phyloP scores from a whole-genome alignment of 1,140 invertebrate species.

The Homarus americanus region DNA sequence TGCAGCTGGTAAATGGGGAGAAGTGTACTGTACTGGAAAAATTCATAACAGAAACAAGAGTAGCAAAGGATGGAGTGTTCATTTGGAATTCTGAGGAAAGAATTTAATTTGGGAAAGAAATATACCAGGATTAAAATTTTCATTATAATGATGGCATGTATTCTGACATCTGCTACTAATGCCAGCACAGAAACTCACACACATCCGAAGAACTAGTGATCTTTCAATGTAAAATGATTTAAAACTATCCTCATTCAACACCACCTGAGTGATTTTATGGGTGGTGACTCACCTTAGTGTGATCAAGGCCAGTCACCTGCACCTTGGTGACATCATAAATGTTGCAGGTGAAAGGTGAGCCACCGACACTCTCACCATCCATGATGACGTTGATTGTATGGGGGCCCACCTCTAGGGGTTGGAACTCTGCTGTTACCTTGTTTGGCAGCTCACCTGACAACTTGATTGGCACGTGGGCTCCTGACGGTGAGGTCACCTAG shows the following conservation, averaged over 20 bases:
- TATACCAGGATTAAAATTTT: too few relatives aligned
- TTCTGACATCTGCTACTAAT: too few relatives aligned
- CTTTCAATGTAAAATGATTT: too few relatives aligned
- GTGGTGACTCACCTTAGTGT: constrained; percentile 79
- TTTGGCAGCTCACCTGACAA: constrained; percentile 82
- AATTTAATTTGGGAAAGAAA: too few relatives aligned
- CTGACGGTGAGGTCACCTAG: constrained; percentile 86
- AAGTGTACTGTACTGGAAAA: too few relatives aligned
- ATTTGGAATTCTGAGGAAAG: too few relatives aligned
- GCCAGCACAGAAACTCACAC: too few relatives aligned
- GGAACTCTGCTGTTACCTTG: constrained; percentile 86
- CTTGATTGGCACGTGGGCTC: constrained; percentile 85
- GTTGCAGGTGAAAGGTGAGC: constrained; percentile 95
- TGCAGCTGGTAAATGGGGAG: too few relatives aligned
- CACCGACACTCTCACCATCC: constrained; percentile 89
- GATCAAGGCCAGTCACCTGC: constrained; percentile 86
- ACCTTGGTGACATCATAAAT: constrained; percentile 94
- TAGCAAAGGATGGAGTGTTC: neutral
- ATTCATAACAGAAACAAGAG: neutral
- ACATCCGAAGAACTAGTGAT: too few relatives aligned
- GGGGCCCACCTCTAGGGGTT: constrained; percentile 89
- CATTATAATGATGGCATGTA: too few relatives aligned
- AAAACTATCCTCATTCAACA: neutral
- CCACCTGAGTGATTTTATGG: neutral
- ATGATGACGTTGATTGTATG: constrained; percentile 90